phyloP scores from a whole-genome alignment of 2,113 vertebrate species.

The Stegostoma tigrinum region DNA sequence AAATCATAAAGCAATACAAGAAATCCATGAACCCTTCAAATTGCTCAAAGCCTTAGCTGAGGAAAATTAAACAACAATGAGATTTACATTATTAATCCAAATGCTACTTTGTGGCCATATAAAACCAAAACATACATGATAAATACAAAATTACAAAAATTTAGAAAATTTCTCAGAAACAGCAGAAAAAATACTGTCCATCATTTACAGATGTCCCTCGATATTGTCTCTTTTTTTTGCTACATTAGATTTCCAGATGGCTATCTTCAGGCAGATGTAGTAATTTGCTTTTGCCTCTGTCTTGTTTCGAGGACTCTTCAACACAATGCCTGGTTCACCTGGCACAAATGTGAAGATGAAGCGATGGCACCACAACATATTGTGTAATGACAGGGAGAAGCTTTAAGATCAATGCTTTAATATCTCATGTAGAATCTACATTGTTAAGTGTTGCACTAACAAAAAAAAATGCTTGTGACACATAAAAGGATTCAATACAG shows the following conservation, averaged over 20 bases:
- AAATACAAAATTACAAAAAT: slow-evolving; percentile 38
- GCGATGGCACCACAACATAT: neutral
- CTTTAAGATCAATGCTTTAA: neutral
- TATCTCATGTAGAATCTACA: neutral
- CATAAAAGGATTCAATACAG: neutral
- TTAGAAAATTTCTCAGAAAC: slow-evolving; percentile 38
- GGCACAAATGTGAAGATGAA: slow-evolving; percentile 13
- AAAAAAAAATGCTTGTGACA: neutral
- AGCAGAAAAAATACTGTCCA: slow-evolving; percentile 37
- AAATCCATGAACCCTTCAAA: slow-evolving; percentile 30
- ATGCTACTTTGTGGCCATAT: slow-evolving; percentile 37
- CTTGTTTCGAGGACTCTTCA: slow-evolving; percentile 26
- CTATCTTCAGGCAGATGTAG: slow-evolving; percentile 26
- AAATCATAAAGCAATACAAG: slow-evolving; percentile 32
- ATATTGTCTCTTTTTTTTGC: slow-evolving; percentile 32
- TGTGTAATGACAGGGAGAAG: neutral
- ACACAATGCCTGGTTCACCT: slow-evolving; percentile 29
- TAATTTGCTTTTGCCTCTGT: slow-evolving; percentile 23
- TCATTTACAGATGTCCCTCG: slow-evolving; percentile 37
- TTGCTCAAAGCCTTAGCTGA: slow-evolving; percentile 32
- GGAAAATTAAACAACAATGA: slow-evolving; percentile 36
- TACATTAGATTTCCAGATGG: slow-evolving; percentile 32
- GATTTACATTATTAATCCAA: slow-evolving; percentile 33
- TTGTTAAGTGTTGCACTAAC: neutral
- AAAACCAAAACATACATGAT: slow-evolving; percentile 37